Percentiles rank a stretch among this genome's conserved stretches.
Conservation (phyloP, 2,888 invertebrate species). For the Furcula furcula region DNA sequence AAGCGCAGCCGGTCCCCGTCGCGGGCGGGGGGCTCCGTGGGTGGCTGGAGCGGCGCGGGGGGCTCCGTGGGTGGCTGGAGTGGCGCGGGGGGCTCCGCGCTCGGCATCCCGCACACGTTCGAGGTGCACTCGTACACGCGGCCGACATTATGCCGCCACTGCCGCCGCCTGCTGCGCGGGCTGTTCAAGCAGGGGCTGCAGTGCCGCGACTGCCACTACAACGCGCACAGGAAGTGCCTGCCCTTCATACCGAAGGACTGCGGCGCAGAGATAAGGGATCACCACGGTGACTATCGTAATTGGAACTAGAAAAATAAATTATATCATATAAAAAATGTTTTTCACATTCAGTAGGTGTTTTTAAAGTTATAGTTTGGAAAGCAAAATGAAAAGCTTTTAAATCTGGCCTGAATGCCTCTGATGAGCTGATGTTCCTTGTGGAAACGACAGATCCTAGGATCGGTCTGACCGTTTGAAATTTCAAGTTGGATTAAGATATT, state of each 20-base stretch:
- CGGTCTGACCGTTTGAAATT: no score
- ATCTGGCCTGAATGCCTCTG: no score
- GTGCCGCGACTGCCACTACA: conserved; percentile 98
- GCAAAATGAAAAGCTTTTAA: no score
- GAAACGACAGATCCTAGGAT: no score
- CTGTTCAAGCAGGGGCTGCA: conserved; percentile 98
- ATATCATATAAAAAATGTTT: no score
- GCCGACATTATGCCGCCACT: conserved; percentile 97
- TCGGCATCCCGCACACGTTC: conserved; percentile 93
- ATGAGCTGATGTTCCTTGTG: no score
- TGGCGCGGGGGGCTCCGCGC: conserved; percentile 18
- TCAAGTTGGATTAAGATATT: no score
- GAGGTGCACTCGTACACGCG: conserved; percentile 97
- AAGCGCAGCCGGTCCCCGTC: conserved; percentile 87
- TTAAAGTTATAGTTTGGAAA: no score
- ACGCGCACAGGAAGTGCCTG: conserved; percentile 96
- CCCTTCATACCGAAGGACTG: conserved; percentile 95
- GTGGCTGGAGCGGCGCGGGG: conserved; percentile 22
- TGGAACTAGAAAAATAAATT: no score
- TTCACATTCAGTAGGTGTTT: no score
- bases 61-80: conserved; percentile 39
- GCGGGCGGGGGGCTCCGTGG: conserved; percentile 82
- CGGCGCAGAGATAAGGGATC: conserved; percentile 85
- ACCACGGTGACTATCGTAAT: conserved; percentile 76
- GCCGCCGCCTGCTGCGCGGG: conserved; percentile 97